Evolutionary conservation across 2,888 invertebrate species (phyloP).

Genomic region (Aleiodes alternator): DNA sequence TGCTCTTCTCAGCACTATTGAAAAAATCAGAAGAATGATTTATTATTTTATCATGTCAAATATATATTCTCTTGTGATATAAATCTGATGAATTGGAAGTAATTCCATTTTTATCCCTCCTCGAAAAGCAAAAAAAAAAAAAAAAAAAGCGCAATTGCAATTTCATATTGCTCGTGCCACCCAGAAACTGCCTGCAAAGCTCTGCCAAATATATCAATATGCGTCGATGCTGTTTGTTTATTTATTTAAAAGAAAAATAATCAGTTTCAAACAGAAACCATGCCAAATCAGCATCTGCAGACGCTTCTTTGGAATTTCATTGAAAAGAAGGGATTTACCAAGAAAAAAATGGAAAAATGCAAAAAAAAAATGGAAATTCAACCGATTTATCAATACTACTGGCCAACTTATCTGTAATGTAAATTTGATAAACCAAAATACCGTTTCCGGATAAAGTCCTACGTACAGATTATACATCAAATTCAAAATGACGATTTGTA

Average conservation of each 20-base stretch:
- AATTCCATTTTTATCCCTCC: slow-evolving; percentile 49
- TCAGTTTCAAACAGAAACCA: slow-evolving; percentile 42
- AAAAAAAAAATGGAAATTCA: slow-evolving; percentile 6
- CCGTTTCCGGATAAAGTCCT: background rate
- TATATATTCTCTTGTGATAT: background rate
- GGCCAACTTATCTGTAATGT: slow-evolving; percentile 18
- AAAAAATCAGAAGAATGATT: slow-evolving; percentile 21
- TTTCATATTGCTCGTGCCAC: slow-evolving; percentile 41
- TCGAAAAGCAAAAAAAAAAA: too few relatives aligned
- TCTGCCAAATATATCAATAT: slow-evolving; percentile 53
- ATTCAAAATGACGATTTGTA: slow-evolving; percentile 17
- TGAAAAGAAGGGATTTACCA: background rate
- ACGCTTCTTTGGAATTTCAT: slow-evolving; percentile 30
- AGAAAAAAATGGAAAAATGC: background rate
- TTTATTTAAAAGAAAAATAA: slow-evolving; percentile 52
- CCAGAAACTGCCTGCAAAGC: slow-evolving; percentile 35
- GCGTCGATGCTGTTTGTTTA: slow-evolving; percentile 49
- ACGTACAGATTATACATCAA: slow-evolving; percentile 12
- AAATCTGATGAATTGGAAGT: background rate
- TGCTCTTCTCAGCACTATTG: slow-evolving; percentile 85
- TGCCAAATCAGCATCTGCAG: slow-evolving; percentile 46
- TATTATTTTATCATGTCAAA: background rate
- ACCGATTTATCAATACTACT: background rate
- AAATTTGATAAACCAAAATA: slow-evolving; percentile 8
- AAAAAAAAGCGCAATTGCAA: slow-evolving; percentile 38